Percentiles rank a stretch among this genome's conserved stretches.
phyloP scores from a whole-genome alignment of 2,113 vertebrate genomes.

The Eulacestoma nigropectus region DNA sequence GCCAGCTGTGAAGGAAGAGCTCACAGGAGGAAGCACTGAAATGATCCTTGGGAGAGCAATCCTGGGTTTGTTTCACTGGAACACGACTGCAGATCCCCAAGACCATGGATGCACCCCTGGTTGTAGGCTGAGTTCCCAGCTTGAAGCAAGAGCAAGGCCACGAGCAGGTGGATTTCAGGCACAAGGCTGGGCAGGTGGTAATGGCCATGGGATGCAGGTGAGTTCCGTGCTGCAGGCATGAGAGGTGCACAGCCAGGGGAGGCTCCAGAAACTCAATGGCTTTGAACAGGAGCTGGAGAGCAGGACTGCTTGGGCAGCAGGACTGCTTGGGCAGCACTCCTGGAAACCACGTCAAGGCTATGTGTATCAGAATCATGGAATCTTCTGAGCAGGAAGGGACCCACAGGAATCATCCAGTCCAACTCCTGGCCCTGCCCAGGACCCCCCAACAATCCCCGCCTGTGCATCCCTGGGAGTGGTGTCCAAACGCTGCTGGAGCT shows the following conservation, averaged over 20 bases:
- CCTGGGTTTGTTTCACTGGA: neutral
- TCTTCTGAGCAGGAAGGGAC: neutral
- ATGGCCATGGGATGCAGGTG: neutral
- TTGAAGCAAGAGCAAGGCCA: neutral
- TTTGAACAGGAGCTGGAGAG: neutral
- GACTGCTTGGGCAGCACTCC: neutral
- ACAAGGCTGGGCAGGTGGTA: fast-evolving
- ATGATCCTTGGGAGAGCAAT: neutral
- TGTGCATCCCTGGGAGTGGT: fast-evolving
- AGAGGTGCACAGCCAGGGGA: neutral
- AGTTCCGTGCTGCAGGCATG: neutral
- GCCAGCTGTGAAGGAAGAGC: neutral
- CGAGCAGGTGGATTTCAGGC: neutral
- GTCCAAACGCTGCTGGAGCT: neutral
- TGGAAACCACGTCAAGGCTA: fast-evolving
- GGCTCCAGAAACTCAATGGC: neutral
- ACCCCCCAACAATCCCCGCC: neutral
- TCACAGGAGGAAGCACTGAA: neutral
- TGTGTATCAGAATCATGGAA: fast-evolving
- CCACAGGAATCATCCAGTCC: neutral
- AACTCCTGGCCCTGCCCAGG: neutral
- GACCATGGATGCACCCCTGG: neutral
- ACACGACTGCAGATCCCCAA: too few species aligned
- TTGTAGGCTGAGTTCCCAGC: neutral
- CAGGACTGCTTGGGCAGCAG: neutral